phyloP scores from a whole-genome alignment of 1,140 invertebrate species.

The Tetragonula clypearis region DNA sequence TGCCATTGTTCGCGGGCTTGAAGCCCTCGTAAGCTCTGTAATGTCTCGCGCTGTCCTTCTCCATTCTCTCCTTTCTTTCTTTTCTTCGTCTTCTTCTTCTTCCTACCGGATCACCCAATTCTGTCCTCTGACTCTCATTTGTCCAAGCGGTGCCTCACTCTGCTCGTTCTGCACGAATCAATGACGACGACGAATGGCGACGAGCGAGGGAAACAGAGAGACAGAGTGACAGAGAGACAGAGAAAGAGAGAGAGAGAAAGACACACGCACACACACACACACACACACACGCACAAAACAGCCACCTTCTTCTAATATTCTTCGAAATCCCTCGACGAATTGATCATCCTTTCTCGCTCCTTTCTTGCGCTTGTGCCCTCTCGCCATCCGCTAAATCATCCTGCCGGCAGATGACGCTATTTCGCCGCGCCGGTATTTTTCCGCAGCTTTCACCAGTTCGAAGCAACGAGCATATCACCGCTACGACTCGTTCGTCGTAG shows the following conservation, averaged over 20 bases:
- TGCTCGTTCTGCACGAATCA: neutral
- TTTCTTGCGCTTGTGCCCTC: neutral
- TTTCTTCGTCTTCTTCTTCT: neutral
- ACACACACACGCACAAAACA: neutral
- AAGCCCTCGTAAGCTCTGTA: slow-evolving; percentile 79
- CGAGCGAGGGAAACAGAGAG: too few relatives aligned
- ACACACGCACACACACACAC: neutral
- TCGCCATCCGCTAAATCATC: too few relatives aligned
- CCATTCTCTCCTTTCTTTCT: slow-evolving; percentile 59
- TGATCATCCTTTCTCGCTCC: neutral
- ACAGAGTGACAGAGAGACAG: too few relatives aligned
- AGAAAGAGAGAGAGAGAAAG: slow-evolving; percentile 5
- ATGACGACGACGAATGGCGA: neutral
- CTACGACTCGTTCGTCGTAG: too few relatives aligned
- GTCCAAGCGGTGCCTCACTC: slow-evolving; percentile 35
- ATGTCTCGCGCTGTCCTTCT: slow-evolving; percentile 76
- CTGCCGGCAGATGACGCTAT: too few relatives aligned
- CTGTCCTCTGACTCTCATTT: slow-evolving; percentile 39
- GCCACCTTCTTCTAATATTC: neutral
- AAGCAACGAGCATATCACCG: neutral
- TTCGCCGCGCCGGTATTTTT: too few relatives aligned
- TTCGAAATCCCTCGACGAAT: neutral
- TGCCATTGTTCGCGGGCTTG: slow-evolving; percentile 81
- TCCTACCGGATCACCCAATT: slow-evolving; percentile 36
- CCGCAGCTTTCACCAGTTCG: too few relatives aligned